phyloP scores from a whole-genome alignment of 2,113 vertebrate genomes.

The Edolisoma coerulescens region DNA sequence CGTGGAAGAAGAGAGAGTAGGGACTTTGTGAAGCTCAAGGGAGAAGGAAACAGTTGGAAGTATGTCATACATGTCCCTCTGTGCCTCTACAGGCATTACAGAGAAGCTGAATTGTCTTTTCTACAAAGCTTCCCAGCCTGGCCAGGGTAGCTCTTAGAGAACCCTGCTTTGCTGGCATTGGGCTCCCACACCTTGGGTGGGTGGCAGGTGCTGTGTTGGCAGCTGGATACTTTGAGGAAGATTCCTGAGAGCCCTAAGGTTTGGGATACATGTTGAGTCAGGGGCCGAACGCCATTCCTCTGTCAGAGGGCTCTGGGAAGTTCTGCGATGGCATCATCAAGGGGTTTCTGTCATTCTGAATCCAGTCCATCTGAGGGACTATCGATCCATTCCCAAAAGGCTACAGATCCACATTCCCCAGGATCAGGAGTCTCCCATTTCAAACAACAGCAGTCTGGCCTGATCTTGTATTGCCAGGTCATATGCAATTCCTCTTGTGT shows the following conservation, averaged over 20 bases:
- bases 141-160: rapidly evolving
- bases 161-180: neutral
- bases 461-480: neutral
- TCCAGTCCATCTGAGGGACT: neutral
- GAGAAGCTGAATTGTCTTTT: neutral
- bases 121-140: neutral
- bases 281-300: neutral
- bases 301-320: neutral
- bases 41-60: neutral
- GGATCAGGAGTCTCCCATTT: neutral
- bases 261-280: rapidly evolving
- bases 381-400: neutral
- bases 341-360: neutral
- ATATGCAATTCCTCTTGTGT: neutral
- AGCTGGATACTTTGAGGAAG: neutral
- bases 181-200: rapidly evolving
- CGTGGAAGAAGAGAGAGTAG: neutral
- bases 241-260: neutral
- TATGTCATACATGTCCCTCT: neutral
- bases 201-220: neutral
- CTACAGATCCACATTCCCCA: neutral
- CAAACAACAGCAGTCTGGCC: neutral
- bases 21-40: neutral
- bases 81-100: neutral
- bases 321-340: neutral